Conservation (phyloP, 2,113 vertebrate genomes). For the Podarcis muralis region DNA sequence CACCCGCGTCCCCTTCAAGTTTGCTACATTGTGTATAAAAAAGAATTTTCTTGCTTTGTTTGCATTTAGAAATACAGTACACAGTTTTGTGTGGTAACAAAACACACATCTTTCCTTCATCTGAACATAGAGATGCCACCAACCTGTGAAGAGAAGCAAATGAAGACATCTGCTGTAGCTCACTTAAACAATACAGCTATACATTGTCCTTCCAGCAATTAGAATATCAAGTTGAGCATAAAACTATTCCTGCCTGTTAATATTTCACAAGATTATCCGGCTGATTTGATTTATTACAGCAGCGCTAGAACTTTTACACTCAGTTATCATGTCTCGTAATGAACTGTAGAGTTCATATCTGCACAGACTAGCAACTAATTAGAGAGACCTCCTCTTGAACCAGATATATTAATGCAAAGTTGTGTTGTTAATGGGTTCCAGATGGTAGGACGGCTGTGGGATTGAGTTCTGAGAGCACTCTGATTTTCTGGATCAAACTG, state of each 20-base stretch:
- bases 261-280: background rate
- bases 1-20: no score
- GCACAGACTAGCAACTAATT: background rate
- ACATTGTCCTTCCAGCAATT: background rate
- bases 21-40: no score
- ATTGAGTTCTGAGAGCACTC: background rate
- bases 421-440: background rate
- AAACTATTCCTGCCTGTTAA: constrained; percentile 3
- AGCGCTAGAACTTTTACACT: background rate
- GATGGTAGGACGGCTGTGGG: background rate
- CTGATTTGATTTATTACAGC: background rate
- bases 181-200: fast-evolving
- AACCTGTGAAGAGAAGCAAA: background rate
- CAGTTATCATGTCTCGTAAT: background rate
- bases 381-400: background rate
- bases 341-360: background rate
- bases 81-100: background rate
- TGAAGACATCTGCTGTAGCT: background rate
- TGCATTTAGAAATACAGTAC: no score
- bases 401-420: background rate
- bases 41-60: no score
- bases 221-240: constrained; percentile 22
- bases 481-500: background rate
- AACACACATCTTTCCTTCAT: background rate
- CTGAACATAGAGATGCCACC: background rate